Evolutionary conservation across 2,797 vertebrate species (phyloP).

Genomic region (Onychomys leucogaster): DNA sequence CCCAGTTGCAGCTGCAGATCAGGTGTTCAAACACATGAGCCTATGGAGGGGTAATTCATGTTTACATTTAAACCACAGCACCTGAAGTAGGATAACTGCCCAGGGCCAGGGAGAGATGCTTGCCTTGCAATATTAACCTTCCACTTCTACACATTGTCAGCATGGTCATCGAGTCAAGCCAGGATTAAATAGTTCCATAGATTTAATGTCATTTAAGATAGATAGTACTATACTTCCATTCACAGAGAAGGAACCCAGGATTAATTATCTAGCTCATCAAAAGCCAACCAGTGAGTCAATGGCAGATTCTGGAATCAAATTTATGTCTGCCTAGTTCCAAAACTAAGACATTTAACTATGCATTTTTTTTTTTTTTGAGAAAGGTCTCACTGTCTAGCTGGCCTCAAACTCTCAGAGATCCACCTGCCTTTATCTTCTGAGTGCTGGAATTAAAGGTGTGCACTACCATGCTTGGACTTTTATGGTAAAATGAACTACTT

Average conservation of each 20-base stretch:
- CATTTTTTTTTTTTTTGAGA: too few relatives aligned
- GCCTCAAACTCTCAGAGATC: background rate
- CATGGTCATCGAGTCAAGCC: background rate
- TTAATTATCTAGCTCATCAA: slow-evolving; percentile 24
- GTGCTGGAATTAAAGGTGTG: background rate
- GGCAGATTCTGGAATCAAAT: slow-evolving; percentile 17
- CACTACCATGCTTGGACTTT: background rate
- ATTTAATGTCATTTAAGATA: slow-evolving; percentile 43
- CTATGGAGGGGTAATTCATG: background rate
- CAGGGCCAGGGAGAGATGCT: background rate
- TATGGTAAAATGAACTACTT: background rate
- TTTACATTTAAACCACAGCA: background rate
- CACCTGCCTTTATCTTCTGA: background rate
- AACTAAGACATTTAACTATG: background rate
- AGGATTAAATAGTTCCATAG: background rate
- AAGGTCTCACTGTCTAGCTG: background rate
- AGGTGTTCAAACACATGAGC: background rate
- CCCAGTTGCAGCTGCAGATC: background rate
- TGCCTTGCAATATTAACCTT: background rate
- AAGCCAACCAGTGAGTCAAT: background rate
- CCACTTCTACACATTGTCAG: background rate
- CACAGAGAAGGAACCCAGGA: background rate
- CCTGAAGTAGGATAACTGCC: background rate
- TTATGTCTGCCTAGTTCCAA: background rate
- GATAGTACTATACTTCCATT: background rate